Conservation (phyloP, 2,888 invertebrate genomes). For the Eucera pruinosa region DNA sequence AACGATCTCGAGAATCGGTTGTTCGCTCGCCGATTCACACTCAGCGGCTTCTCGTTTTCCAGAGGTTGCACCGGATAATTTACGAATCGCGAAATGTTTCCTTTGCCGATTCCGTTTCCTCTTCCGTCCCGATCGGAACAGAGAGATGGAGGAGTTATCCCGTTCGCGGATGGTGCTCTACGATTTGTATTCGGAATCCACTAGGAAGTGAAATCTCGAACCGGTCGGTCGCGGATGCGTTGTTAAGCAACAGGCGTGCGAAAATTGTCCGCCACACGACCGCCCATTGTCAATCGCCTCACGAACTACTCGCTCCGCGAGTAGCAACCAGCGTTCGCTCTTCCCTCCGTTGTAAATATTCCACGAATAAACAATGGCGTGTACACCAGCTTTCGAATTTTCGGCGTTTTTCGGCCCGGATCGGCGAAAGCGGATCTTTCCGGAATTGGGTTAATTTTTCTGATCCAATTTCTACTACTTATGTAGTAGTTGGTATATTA, state of each 20-base stretch:
- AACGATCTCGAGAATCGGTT: constrained; percentile 10
- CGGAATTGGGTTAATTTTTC: constrained; percentile 5
- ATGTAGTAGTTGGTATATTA: too few relatives aligned
- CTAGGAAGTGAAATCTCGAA: constrained; percentile 75
- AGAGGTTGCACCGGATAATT: constrained; percentile 39
- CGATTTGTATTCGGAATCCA: constrained; percentile 73
- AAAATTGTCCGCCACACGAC: constrained; percentile 65
- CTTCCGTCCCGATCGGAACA: constrained; percentile 3
- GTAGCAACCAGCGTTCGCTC: constrained; percentile 45
- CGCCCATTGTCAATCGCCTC: constrained; percentile 41
- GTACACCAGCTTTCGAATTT: constrained; percentile 6
- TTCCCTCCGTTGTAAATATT: background rate
- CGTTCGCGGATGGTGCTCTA: constrained; percentile 50
- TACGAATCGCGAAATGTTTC: constrained; percentile 25
- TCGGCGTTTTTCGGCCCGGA: too few relatives aligned
- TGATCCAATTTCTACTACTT: background rate
- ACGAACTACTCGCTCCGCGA: constrained; percentile 47
- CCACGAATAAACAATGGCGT: constrained; percentile 28
- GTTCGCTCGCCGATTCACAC: constrained; percentile 14
- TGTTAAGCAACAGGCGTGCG: constrained; percentile 71
- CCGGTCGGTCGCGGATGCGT: constrained; percentile 61
- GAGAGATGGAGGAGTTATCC: background rate
- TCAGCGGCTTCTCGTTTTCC: constrained; percentile 50
- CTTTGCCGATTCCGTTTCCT: background rate
- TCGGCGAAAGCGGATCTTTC: constrained; percentile 28